Evolutionary conservation across 2,113 vertebrate species (phyloP).

Genomic region (Smithornis capensis): DNA sequence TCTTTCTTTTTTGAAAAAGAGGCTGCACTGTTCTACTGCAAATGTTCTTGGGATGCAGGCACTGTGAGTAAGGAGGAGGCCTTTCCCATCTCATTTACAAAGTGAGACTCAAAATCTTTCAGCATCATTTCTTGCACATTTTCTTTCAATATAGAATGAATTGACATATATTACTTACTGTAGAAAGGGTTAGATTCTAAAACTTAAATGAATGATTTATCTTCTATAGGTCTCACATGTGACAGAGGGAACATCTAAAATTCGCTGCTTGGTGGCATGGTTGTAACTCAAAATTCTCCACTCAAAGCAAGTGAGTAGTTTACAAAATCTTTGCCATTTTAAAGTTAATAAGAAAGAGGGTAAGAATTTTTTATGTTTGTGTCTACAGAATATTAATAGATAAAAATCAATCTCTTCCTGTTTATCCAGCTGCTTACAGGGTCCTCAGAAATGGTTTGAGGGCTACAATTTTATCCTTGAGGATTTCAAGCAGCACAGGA

Average conservation of each 20-base stretch:
- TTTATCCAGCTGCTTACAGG: background rate
- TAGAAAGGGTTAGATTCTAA: background rate
- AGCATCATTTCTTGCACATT: background rate
- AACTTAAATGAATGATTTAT: background rate
- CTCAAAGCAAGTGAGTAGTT: background rate
- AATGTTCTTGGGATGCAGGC: background rate
- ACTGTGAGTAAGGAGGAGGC: background rate
- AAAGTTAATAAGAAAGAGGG: background rate
- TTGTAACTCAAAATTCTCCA: background rate
- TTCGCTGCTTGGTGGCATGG: rapidly evolving
- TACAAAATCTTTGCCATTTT: background rate
- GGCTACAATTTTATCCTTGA: background rate
- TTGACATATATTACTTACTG: background rate
- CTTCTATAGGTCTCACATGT: background rate
- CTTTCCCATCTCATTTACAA: background rate
- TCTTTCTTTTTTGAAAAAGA: too few relatives aligned
- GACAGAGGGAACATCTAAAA: background rate
- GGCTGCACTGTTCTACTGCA: background rate
- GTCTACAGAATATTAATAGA: background rate
- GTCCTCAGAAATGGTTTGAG: background rate
- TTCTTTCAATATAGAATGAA: background rate
- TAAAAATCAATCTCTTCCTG: background rate
- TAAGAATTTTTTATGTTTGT: background rate
- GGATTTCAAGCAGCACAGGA: background rate
- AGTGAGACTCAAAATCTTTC: background rate